Conservation (phyloP, 53 echinoderm and acorn worm genomes). For the Actinopyga echinites region DNA sequence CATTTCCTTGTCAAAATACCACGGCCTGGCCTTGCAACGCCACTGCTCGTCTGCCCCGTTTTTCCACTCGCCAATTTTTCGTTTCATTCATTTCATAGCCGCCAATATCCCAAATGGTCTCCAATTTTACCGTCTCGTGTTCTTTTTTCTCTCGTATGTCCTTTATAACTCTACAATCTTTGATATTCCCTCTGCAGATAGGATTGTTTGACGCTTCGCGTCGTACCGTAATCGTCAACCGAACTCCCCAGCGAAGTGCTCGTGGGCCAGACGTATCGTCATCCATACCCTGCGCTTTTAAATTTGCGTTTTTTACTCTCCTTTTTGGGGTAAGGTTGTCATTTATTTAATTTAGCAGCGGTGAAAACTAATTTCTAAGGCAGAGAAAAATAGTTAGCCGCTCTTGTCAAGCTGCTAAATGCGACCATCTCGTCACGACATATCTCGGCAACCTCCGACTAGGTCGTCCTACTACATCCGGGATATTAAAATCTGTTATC, state of each 20-base stretch:
- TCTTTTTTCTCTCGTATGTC: too few species aligned
- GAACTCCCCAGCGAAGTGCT: conserved; percentile 37
- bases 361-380: conserved; percentile 47
- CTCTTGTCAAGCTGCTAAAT: conserved; percentile 15
- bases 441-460: conserved; percentile 28
- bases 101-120: too few species aligned
- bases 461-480: conserved; percentile 17
- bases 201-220: conserved; percentile 32
- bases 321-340: conserved; percentile 43
- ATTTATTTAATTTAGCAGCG: conserved; percentile 49
- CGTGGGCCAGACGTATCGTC: conserved; percentile 30
- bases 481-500: conserved; percentile 48
- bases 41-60: too few species aligned
- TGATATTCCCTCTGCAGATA: conserved; percentile 6
- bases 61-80: too few species aligned
- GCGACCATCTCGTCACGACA: conserved; percentile 9
- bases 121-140: too few species aligned
- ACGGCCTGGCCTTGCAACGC: too few species aligned
- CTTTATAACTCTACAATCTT: too few species aligned
- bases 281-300: conserved; percentile 33
- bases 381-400: conserved; percentile 33
- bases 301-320: conserved; percentile 19
- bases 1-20: too few species aligned
- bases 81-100: too few species aligned
- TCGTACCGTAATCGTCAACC: conserved; percentile 6